Base-by-base conservation (phyloP, 2,113 vertebrate species). In the Equus przewalskii region DNA sequence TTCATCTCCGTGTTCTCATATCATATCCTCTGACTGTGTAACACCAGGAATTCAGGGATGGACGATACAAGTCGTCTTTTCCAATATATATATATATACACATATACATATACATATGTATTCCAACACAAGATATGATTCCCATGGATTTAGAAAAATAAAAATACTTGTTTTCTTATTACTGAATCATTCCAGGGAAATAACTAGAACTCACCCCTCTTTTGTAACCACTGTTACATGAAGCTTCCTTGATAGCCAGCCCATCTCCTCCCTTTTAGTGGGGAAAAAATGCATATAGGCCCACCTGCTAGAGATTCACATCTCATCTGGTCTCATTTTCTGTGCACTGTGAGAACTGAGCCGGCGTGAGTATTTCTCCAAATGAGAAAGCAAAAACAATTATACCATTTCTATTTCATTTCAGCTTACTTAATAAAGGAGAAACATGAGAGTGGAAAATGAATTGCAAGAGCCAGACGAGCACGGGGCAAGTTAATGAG, bases 401-500 rank as follows among this genome's bases (percentile, higher is more conserved):
- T 97, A 94, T 93, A 97, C 85, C 89, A 95, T 97, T 98, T 94
- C 96, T 89, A 95, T 98, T 98, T 97, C 96, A 97, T 98, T 98
- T 94, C 67, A 72, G 90, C 94, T 95, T 97, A 96, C 94, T 97
- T 98, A 98, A 97, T 98, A 98, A 97, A 97, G 70, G 96, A 97
- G 94, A 97, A 98, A 97, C 94, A 95, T 95, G 97, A 96, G 96
- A 96, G 69, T 97, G 96, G 94, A 96, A 97, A 98, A 98, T 98
- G 98, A 98, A 98, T 98, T 96, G 97, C 76, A 89, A 96, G 65
- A 98, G 90, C 92, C 94, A 94, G 41, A n/a, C 92, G 96, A 92
- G 83, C 96, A 90, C 79, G 96, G 67, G 36, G 81, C 51, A 94
- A 98, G 97, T 98, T 97, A 98, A 98, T 98, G 96, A 95, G 97